Percentiles rank a stretch among this genome's conserved stretches.
These are phyloP conservation scores for Cacoxenus indagator DNA, from an alignment of 2,888 invertebrate species.

Conservation along the genomic window DNA sequence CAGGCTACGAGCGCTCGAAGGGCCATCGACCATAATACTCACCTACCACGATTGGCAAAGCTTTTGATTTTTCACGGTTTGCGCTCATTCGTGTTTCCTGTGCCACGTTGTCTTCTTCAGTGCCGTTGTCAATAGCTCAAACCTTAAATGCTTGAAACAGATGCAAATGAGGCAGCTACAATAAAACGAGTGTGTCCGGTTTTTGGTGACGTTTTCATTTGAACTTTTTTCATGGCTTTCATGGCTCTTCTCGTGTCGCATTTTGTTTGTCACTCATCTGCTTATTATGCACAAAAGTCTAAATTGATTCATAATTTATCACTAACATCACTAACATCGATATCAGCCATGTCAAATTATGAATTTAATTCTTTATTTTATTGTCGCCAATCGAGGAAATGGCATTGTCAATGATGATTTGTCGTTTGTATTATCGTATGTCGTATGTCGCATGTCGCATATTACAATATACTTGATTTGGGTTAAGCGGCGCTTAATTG, in stretches of 20 bases:
- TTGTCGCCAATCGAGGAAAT: background rate
- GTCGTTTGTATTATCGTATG: background rate
- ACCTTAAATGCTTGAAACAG: slow-evolving; percentile 50
- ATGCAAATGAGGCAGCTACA: slow-evolving; percentile 58
- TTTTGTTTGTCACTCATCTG: background rate
- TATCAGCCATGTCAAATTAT: background rate
- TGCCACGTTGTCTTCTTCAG: background rate
- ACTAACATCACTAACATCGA: slow-evolving; percentile 10
- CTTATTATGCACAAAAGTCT: background rate
- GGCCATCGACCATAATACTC: slow-evolving; percentile 36
- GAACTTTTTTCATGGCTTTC: slow-evolving; percentile 24
- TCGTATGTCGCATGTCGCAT: background rate
- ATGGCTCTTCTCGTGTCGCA: slow-evolving; percentile 47
- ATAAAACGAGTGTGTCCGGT: slow-evolving; percentile 28
- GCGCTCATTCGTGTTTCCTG: background rate
- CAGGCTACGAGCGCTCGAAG: slow-evolving; percentile 27
- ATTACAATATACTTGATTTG: background rate
- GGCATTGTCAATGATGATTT: background rate
- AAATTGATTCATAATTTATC: slow-evolving; percentile 10
- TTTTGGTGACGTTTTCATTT: slow-evolving; percentile 61
- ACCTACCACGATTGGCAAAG: slow-evolving; percentile 54
- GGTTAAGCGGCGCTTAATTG: background rate
- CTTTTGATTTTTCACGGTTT: slow-evolving; percentile 19
- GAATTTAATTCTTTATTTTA: slow-evolving; percentile 13
- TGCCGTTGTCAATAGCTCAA: slow-evolving; percentile 48